phyloP scores from a whole-genome alignment of 2,888 invertebrate genomes.

The Acrobasis suavella region DNA sequence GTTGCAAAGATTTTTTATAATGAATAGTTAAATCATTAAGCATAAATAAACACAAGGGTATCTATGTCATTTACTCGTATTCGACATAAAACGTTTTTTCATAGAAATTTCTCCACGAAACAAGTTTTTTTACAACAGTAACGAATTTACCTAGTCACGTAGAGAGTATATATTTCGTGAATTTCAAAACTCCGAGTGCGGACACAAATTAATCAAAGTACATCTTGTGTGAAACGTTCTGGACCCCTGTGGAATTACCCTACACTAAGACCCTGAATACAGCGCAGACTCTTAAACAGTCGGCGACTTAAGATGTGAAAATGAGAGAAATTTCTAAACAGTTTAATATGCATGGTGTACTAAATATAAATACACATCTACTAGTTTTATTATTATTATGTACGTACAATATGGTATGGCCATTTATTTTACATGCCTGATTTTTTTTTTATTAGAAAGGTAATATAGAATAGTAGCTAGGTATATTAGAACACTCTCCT shows the following conservation, averaged over 20 bases:
- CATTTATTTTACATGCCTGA: no score
- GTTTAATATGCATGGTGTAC: not conserved
- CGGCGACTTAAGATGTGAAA: not conserved
- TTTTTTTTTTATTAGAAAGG: no score
- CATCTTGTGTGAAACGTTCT: constrained; percentile 23
- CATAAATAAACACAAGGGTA: not conserved
- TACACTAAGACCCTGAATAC: not conserved
- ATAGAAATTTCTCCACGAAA: not conserved
- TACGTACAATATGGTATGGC: no score
- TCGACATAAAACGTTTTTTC: constrained; percentile 1
- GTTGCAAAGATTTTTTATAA: not conserved
- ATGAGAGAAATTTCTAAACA: not conserved
- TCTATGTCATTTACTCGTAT: not conserved
- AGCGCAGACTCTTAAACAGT: not conserved
- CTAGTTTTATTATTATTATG: no score
- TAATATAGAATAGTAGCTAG: no score
- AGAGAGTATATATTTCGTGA: constrained; percentile 11
- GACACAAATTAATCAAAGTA: constrained; percentile 17
- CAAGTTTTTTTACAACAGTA: constrained; percentile 4
- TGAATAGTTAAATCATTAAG: not conserved
- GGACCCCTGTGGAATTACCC: constrained; percentile 23
- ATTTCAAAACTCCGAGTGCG: not conserved
- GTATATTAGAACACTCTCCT: no score
- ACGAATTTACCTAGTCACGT: constrained; percentile 14
- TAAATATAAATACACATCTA: not conserved